Evolutionary conservation across 2,888 invertebrate genomes (phyloP).

Genomic region (Thysanoteuthis rhombus): DNA sequence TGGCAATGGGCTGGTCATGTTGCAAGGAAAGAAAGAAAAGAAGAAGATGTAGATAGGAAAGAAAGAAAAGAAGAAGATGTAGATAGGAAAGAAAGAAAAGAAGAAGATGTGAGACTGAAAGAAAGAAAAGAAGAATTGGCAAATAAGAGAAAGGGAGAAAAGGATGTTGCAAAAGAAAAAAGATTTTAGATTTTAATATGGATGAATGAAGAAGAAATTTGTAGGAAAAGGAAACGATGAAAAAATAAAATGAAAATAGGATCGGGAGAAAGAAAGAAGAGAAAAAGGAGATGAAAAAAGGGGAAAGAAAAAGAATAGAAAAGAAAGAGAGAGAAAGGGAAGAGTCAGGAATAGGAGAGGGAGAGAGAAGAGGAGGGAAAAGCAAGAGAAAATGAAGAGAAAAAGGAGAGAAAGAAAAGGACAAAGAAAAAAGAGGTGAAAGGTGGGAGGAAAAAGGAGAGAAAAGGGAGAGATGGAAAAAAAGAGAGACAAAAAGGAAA

Average conservation of each 20-base stretch:
- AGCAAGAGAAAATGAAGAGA: not conserved
- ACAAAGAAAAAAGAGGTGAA: not conserved
- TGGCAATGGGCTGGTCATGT: too few relatives aligned
- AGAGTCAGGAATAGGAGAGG: not conserved
- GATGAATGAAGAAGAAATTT: not conserved
- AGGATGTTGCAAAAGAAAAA: not conserved
- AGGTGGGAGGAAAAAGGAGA: not conserved
- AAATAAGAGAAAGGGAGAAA: not conserved
- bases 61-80: not conserved
- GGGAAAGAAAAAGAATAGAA: not conserved
- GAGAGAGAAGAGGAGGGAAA: not conserved
- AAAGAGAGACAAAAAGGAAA: not conserved
- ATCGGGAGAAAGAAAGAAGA: not conserved
- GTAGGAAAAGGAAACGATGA: not conserved
- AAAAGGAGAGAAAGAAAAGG: not conserved
- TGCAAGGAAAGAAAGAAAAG: too few relatives aligned
- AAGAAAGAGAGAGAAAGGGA: not conserved
- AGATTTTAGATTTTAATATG: too few relatives aligned
- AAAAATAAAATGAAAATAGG: not conserved
- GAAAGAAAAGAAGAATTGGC: not conserved
- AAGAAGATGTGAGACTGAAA: not conserved
- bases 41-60: fast-evolving
- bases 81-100: not conserved
- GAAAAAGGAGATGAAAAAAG: not conserved
- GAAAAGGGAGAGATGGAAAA: not conserved